These are phyloP conservation scores for Oasisia sp. DNA, from an alignment of 2,888 invertebrate species.

Conservation along the genomic window DNA sequence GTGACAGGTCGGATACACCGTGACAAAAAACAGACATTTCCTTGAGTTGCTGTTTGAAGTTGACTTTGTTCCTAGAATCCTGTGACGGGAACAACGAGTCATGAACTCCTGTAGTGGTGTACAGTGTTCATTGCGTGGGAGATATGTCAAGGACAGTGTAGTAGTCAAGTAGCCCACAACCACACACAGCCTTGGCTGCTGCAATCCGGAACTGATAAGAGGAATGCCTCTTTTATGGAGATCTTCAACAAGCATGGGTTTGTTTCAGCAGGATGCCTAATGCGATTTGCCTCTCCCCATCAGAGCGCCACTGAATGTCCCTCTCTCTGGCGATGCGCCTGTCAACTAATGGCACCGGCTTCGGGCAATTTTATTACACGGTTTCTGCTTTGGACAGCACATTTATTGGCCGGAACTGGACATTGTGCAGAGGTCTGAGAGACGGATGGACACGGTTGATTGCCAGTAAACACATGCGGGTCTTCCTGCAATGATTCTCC, in stretches of 20 bases:
- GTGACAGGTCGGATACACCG: too few species aligned
- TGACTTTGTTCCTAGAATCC: too few species aligned
- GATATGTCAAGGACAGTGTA: too few species aligned
- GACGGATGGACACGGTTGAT: not conserved
- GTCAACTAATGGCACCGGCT: not conserved
- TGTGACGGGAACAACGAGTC: too few species aligned
- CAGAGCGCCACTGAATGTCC: not conserved
- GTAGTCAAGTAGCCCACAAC: too few species aligned
- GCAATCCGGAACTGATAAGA: not conserved
- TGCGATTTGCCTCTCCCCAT: not conserved
- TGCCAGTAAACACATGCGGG: not conserved
- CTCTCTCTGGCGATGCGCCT: not conserved
- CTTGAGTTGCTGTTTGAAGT: too few species aligned
- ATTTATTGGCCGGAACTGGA: not conserved
- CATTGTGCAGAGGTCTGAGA: not conserved
- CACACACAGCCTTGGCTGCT: not conserved
- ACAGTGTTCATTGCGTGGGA: too few species aligned
- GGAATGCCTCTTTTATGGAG: constrained; percentile 5
- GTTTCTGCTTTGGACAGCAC: not conserved
- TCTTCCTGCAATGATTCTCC: not conserved
- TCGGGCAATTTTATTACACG: not conserved
- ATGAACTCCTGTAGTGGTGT: too few species aligned
- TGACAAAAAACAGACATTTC: too few species aligned
- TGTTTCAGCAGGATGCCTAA: not conserved
- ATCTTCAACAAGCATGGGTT: not conserved